These are phyloP conservation scores for Megaceryle torquata DNA, from an alignment of 2,113 vertebrate genomes.

Conservation along the genomic window DNA sequence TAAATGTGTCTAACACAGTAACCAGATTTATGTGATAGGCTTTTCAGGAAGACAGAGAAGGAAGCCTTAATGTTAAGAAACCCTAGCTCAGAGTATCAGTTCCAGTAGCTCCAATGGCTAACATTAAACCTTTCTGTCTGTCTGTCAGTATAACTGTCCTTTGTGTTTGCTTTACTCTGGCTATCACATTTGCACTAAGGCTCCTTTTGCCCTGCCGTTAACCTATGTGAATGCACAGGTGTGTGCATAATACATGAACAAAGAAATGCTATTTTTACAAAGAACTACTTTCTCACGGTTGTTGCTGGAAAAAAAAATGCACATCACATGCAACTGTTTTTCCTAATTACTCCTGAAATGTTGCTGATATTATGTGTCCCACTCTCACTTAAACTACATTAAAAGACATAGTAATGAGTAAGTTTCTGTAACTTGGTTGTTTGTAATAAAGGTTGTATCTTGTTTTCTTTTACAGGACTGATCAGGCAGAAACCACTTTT, in stretches of 20 bases:
- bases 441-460: neutral
- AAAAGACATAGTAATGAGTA: neutral
- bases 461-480: constrained; percentile 40
- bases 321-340: constrained; percentile 17
- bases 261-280: constrained; percentile 20
- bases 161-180: constrained; percentile 10
- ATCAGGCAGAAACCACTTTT: constrained; percentile 34
- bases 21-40: constrained; percentile 12
- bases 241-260: constrained; percentile 48
- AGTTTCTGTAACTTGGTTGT: neutral
- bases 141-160: constrained; percentile 17
- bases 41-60: constrained; percentile 34
- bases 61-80: constrained; percentile 53
- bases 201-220: constrained; percentile 32
- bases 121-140: constrained; percentile 39
- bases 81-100: constrained; percentile 51
- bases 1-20: constrained; percentile 42
- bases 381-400: constrained; percentile 13
- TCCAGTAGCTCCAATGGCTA: constrained; percentile 17
- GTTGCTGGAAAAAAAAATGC: neutral
- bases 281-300: neutral
- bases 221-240: constrained; percentile 31
- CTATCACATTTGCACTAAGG: constrained; percentile 39
- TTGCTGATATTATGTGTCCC: neutral
- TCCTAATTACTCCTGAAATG: constrained; percentile 60